A percentile compares a stretch with the other conserved stretches of the same genome.
Conservation (phyloP, 2,888 invertebrate genomes). For the Philereme vetulata region DNA sequence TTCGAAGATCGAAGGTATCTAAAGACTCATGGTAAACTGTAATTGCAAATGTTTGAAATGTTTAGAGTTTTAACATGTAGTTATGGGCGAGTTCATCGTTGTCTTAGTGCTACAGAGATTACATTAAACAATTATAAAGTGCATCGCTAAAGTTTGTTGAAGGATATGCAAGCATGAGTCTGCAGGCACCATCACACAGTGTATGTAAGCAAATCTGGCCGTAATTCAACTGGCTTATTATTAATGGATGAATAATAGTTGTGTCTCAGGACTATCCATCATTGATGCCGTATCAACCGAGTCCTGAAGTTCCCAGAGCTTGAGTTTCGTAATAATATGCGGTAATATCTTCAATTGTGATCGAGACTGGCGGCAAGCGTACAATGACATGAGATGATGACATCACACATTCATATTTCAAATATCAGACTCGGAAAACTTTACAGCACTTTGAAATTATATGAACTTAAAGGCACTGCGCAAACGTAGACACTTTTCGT, state of each 20-base stretch:
- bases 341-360: constrained; percentile 47
- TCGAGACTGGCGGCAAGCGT: constrained; percentile 36
- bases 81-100: too few species aligned
- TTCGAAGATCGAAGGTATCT: background rate
- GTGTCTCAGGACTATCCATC: constrained; percentile 46
- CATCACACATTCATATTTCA: constrained; percentile 33
- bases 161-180: background rate
- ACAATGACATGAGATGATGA: constrained; percentile 50
- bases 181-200: constrained; percentile 49
- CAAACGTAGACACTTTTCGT: background rate
- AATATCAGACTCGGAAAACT: constrained; percentile 28
- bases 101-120: too few species aligned
- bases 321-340: constrained; percentile 45
- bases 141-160: background rate
- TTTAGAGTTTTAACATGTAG: too few species aligned
- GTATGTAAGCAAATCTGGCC: constrained; percentile 47
- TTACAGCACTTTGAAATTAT: constrained; percentile 35
- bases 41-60: too few species aligned
- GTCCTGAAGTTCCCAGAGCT: constrained; percentile 38
- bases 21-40: background rate
- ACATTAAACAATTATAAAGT: background rate
- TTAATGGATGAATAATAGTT: constrained; percentile 59
- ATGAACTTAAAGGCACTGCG: constrained; percentile 20
- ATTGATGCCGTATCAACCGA: constrained; percentile 41
- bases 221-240: constrained; percentile 57